These are phyloP conservation scores for Malaclemys terrapin DNA, from an alignment of 2,113 vertebrate species.

Conservation along the genomic window DNA sequence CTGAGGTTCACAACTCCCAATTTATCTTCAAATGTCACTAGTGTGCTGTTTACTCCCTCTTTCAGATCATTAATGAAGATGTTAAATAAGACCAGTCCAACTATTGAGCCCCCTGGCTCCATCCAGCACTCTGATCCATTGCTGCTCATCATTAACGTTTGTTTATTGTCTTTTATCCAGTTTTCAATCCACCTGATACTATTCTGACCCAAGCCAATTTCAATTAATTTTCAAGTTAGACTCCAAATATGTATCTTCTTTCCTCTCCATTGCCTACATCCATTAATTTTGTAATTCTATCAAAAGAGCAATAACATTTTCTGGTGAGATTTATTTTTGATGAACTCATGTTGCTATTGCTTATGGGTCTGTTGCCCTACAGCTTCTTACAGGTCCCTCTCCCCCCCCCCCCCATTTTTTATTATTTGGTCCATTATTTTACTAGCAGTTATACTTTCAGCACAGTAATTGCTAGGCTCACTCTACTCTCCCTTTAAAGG, in stretches of 20 bases:
- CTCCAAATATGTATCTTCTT: constrained; percentile 23
- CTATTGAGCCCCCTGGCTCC: not conserved
- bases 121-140: not conserved
- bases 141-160: constrained; percentile 15
- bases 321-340: constrained; percentile 40
- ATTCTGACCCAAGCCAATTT: constrained; percentile 18
- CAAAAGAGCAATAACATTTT: constrained; percentile 31
- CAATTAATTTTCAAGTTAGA: constrained; percentile 40
- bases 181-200: not conserved
- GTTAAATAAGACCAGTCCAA: not conserved
- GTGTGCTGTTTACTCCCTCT: constrained; percentile 11
- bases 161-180: constrained; percentile 20
- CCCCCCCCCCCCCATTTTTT: not conserved
- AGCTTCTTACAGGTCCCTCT: not conserved
- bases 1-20: not conserved
- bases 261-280: constrained; percentile 23
- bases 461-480: constrained; percentile 26
- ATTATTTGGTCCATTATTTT: constrained; percentile 42
- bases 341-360: constrained; percentile 26
- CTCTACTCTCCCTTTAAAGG: constrained; percentile 37
- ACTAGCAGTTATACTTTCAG: constrained; percentile 17
- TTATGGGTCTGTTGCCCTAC: constrained; percentile 17
- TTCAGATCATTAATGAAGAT: constrained; percentile 19
- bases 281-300: constrained; percentile 46
- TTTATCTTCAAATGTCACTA: constrained; percentile 51